Base-by-base conservation (phyloP, 2,888 invertebrate genomes). In the Seira ritae region DNA sequence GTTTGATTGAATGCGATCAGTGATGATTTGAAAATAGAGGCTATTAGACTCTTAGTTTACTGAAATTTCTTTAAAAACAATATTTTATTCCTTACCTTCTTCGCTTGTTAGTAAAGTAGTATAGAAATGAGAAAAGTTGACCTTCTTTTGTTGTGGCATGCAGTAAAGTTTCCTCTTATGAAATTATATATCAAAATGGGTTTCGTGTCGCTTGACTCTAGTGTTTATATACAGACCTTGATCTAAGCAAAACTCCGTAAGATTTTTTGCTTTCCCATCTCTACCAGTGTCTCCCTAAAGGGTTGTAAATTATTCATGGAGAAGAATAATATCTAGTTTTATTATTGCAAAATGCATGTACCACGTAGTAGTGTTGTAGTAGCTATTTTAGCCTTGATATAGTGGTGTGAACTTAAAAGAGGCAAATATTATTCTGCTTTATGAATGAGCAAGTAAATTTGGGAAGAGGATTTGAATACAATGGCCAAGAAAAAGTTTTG, bases 251-350 rank as follows among this genome's bases (percentile, higher is more conserved):
- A 42, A 4, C 8, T 10, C 19, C 66, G 3, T 20, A 20, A 20
- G 23, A 67, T 46, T 46, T n/a, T 50, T 46, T 15, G 24, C 19
- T 20, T 69, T 19, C 20, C 60, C 67, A 4, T 60, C 46, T 31
- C 15, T n/a, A n/a, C n/a, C n/a, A n/a, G 17, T 66, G 42, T 69
- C 24, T 71, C 78, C 65, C 66, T 46, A 15, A 66, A 66, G 78
- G 19, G 46, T 42, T 71, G 23, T 78, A 78, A 78, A 78, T 78
- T 71, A 78, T 78, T 78, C 78, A 71, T 78, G 70, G 66, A 37
- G n/a, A n/a, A n/a, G n/a, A n/a, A n/a, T n/a, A n/a, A n/a, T n/a
- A n/a, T n/a, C n/a, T n/a, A n/a, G n/a, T n/a, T n/a, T n/a, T n/a
- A n/a, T n/a, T n/a, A n/a, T n/a, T n/a, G n/a, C n/a, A 42, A 42